Percentiles rank a stretch among this genome's conserved stretches.
These are phyloP conservation scores for Aphelenchoides avenae DNA, from an alignment of 1,140 invertebrate species.

Conservation along the genomic window DNA sequence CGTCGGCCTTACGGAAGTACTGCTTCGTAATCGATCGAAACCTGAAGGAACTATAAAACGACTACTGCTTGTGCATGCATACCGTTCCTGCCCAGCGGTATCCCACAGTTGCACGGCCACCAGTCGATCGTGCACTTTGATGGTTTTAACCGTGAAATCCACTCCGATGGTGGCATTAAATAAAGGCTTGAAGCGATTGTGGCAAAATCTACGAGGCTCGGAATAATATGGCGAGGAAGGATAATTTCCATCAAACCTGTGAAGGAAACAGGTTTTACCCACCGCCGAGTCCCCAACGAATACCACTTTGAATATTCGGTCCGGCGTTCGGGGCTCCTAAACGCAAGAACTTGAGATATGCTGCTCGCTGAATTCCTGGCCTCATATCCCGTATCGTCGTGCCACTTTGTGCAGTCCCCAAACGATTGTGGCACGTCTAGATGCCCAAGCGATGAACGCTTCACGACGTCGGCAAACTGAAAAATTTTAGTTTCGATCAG, in stretches of 20 bases:
- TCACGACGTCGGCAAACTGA: conserved; percentile 33
- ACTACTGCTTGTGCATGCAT: conserved; percentile 5
- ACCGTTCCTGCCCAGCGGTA: conserved; percentile 67
- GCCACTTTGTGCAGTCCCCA: too few relatives aligned
- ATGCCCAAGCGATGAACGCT: conserved; percentile 30
- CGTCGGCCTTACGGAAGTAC: conserved; percentile 71
- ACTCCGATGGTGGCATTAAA: conserved; percentile 66
- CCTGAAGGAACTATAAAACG: conserved; percentile 57
- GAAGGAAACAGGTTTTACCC: conserved; percentile 66
- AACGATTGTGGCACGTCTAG: too few relatives aligned
- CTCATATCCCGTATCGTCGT: too few relatives aligned
- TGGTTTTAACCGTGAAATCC: conserved; percentile 66
- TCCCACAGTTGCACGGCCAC: conserved; percentile 66
- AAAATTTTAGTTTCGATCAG: too few relatives aligned
- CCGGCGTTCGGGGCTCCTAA: conserved; percentile 52
- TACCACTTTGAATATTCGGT: conserved; percentile 66
- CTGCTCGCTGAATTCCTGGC: too few relatives aligned
- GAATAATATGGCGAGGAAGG: conserved; percentile 5
- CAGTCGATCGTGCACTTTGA: conserved; percentile 61
- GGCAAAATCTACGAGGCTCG: conserved; percentile 61
- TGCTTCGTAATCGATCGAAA: conserved; percentile 70
- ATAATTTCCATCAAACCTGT: conserved; percentile 55
- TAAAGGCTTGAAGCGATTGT: conserved; percentile 62
- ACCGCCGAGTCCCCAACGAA: conserved; percentile 67
- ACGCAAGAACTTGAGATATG: too few relatives aligned